Conservation (phyloP, 2,797 vertebrate species). For the Balearica regulorum region DNA sequence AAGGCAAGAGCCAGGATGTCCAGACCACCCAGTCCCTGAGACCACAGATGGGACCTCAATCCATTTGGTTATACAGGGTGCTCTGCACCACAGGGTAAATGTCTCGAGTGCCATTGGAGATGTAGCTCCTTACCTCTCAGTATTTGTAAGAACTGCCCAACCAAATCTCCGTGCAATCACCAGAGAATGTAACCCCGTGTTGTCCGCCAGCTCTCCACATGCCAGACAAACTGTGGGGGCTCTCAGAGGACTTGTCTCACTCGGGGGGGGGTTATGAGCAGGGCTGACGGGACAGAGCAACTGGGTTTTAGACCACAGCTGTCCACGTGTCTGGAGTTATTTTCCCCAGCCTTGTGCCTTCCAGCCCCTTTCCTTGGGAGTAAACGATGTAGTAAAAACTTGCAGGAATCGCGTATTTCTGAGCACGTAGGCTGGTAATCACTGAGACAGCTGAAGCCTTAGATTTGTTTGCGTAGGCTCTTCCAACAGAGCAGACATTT, state of each 20-base stretch:
- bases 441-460: constrained; percentile 22
- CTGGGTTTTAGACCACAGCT: constrained; percentile 47
- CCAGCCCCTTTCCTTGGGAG: not conserved
- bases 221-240: not conserved
- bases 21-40: not conserved
- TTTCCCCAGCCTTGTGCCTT: constrained; percentile 39
- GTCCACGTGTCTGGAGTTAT: constrained; percentile 37
- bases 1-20: not conserved
- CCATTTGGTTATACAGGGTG: accelerated
- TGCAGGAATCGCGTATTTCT: constrained; percentile 15
- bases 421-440: constrained; percentile 23
- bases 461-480: not conserved
- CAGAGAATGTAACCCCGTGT: not conserved
- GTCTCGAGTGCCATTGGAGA: not conserved
- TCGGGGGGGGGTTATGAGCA: accelerated
- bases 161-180: not conserved
- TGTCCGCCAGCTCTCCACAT: not conserved
- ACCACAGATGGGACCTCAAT: accelerated
- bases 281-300: not conserved
- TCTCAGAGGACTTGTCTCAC: not conserved
- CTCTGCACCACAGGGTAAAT: accelerated
- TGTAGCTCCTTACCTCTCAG: not conserved
- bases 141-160: not conserved
- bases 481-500: not conserved
- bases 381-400: not conserved